Conservation (phyloP, 2,888 invertebrate species). For the Clitarchus hookeri region DNA sequence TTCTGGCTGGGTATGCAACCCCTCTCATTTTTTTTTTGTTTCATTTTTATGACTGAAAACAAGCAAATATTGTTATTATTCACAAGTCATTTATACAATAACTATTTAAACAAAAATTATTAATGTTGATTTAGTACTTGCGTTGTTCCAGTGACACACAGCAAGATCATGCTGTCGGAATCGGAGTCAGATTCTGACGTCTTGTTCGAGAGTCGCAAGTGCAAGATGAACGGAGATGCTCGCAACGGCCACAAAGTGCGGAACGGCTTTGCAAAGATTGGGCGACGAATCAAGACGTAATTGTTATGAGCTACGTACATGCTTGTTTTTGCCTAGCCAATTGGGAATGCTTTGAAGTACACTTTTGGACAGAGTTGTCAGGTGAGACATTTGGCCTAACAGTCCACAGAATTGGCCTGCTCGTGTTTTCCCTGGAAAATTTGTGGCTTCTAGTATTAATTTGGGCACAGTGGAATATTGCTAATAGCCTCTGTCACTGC, state of each 20-base stretch:
- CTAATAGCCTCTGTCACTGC: not conserved
- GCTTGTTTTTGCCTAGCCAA: conserved; percentile 2
- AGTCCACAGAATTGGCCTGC: not conserved
- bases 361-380: not conserved
- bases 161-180: conserved; percentile 71
- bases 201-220: conserved; percentile 71
- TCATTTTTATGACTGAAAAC: no score
- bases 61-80: no score
- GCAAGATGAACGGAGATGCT: conserved; percentile 55
- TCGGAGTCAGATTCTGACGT: conserved; percentile 86
- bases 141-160: conserved; percentile 60
- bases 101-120: no score
- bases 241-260: conserved; percentile 63
- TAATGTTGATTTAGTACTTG: not conserved
- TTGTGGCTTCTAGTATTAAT: conserved; percentile 2
- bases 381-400: not conserved
- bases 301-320: not conserved
- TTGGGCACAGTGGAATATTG: not conserved
- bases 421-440: not conserved
- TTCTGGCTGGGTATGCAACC: no score
- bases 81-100: no score
- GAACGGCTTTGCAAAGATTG: conserved; percentile 60
- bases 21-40: no score
- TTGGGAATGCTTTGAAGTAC: not conserved
- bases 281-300: conserved; percentile 61